A percentile compares a stretch with the other conserved stretches of the same genome.
Evolutionary conservation across 2,888 invertebrate species (phyloP).

Genomic region (Perdita meconis): DNA sequence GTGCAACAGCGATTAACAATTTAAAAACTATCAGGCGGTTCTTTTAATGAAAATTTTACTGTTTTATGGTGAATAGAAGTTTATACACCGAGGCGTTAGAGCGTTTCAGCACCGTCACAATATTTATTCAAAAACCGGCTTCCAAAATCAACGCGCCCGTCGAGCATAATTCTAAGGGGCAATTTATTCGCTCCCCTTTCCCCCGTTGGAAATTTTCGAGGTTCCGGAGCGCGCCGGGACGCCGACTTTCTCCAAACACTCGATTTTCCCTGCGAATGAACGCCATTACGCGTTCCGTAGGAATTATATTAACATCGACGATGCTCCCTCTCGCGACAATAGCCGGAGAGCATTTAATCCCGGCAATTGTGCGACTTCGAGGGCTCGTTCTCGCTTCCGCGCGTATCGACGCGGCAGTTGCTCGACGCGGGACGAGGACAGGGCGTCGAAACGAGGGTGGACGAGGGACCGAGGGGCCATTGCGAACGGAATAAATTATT

Average conservation of each 20-base stretch:
- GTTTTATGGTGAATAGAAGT: no score
- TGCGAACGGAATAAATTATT: conserved; percentile 67
- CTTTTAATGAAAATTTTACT: no score
- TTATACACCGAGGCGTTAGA: no score
- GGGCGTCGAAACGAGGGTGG: background rate
- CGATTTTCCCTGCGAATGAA: conserved; percentile 30
- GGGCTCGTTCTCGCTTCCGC: conserved; percentile 46
- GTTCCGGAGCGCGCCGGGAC: background rate
- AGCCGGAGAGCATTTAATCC: conserved; percentile 52
- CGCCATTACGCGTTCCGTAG: conserved; percentile 22
- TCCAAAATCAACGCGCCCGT: background rate
- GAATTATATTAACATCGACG: conserved; percentile 55
- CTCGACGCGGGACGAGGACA: conserved; percentile 32
- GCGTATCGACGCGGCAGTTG: conserved; percentile 36
- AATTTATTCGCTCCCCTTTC: background rate
- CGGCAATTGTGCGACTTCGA: conserved; percentile 54
- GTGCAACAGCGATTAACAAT: no score
- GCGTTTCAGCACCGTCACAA: no score
- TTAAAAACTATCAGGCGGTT: no score
- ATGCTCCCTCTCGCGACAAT: conserved; percentile 48
- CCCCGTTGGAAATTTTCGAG: conserved; percentile 15
- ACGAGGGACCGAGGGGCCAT: conserved; percentile 24
- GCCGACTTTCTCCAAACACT: conserved; percentile 38
- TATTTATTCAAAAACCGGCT: no score
- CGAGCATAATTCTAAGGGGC: background rate